These are phyloP conservation scores for Pararge aegeria DNA, from an alignment of 1,140 invertebrate genomes.

Conservation along the genomic window DNA sequence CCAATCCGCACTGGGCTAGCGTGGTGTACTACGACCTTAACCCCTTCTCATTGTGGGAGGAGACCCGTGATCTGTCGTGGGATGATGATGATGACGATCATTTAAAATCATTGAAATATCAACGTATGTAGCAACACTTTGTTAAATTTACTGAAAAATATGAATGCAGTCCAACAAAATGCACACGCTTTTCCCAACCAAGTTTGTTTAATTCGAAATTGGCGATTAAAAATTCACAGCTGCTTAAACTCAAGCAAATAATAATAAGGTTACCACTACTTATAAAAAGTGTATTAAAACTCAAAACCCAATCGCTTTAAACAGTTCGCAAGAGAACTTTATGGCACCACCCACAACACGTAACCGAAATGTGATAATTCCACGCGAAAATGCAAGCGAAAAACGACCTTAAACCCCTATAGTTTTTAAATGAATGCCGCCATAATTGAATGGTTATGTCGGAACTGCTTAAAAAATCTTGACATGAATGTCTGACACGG, in stretches of 20 bases:
- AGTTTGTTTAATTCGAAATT: too few relatives aligned
- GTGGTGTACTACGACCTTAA: too few relatives aligned
- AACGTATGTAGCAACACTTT: too few relatives aligned
- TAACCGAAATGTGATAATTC: constrained; percentile 22
- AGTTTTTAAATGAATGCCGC: constrained; percentile 24
- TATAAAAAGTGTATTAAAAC: constrained; percentile 13
- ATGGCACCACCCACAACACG: constrained; percentile 31
- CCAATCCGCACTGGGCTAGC: too few relatives aligned
- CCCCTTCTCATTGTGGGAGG: too few relatives aligned
- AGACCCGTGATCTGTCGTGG: too few relatives aligned
- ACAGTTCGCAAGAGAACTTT: constrained; percentile 29
- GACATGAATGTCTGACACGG: constrained; percentile 26
- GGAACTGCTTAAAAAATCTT: constrained; percentile 36
- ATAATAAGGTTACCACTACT: neutral
- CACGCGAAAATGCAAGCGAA: constrained; percentile 23
- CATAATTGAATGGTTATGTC: constrained; percentile 39
- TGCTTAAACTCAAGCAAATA: constrained; percentile 2
- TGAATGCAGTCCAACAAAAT: too few relatives aligned
- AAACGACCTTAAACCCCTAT: constrained; percentile 20
- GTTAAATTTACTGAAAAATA: too few relatives aligned
- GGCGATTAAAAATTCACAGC: neutral
- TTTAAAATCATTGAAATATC: too few relatives aligned
- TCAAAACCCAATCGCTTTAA: constrained; percentile 37
- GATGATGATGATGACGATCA: too few relatives aligned
- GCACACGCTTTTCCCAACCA: too few relatives aligned